phyloP scores from a whole-genome alignment of 2,113 vertebrate genomes.

The Zosterops borbonicus region DNA sequence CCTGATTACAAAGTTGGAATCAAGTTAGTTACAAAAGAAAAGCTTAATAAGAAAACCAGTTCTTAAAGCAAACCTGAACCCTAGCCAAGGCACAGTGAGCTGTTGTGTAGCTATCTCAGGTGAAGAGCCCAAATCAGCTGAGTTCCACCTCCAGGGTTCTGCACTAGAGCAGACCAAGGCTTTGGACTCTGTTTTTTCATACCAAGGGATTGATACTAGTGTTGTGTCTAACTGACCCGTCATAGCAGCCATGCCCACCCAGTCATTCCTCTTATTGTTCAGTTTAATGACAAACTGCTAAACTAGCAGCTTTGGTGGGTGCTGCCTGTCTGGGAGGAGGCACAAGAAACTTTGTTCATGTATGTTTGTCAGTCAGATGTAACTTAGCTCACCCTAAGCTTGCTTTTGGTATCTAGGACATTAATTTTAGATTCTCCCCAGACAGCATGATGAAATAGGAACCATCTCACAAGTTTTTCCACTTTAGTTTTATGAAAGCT shows the following conservation, averaged over 20 bases:
- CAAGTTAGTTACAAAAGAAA: background rate
- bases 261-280: background rate
- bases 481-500: background rate
- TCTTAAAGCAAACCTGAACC: background rate
- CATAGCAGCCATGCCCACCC: background rate
- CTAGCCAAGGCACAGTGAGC: background rate
- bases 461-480: background rate
- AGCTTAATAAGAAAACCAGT: background rate
- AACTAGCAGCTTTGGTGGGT: background rate
- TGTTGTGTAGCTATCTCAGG: background rate
- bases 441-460: background rate
- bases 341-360: background rate
- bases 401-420: background rate
- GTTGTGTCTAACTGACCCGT: background rate
- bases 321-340: background rate
- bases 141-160: background rate
- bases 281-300: background rate
- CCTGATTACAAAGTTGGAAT: background rate
- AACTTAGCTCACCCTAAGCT: background rate
- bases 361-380: background rate
- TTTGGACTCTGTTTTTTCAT: background rate
- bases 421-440: background rate
- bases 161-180: background rate
- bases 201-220: background rate
- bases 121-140: background rate